phyloP scores from a whole-genome alignment of 2,797 vertebrate species.

The Ctenopoma kingsleyae region DNA sequence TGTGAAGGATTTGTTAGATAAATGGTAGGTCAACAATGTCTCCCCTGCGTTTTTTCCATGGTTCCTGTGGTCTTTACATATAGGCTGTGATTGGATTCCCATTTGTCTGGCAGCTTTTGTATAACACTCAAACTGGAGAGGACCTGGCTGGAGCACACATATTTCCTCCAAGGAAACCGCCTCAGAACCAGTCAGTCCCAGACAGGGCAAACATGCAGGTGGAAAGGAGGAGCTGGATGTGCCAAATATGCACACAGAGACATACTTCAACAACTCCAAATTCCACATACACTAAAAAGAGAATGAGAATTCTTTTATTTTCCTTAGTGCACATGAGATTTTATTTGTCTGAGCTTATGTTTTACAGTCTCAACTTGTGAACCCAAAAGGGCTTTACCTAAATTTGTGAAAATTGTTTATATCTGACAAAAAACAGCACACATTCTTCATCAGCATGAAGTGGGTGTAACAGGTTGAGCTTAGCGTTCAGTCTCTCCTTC shows the following conservation, averaged over 20 bases:
- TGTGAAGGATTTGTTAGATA: slow-evolving; percentile 37
- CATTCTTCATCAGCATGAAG: slow-evolving; percentile 53
- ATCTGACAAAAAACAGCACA: slow-evolving; percentile 46
- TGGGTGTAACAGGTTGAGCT: slow-evolving; percentile 31
- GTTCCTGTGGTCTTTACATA: slow-evolving; percentile 26
- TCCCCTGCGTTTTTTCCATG: slow-evolving; percentile 15
- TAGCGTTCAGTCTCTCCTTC: slow-evolving; percentile 24
- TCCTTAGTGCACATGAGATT: slow-evolving; percentile 48
- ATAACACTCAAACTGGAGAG: slow-evolving; percentile 58
- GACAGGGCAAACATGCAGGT: slow-evolving; percentile 61
- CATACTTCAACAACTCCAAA: slow-evolving; percentile 25
- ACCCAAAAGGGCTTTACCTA: slow-evolving; percentile 25
- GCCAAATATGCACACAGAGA: slow-evolving; percentile 48
- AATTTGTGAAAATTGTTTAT: slow-evolving; percentile 32
- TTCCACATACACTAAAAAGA: slow-evolving; percentile 17
- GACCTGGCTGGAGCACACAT: slow-evolving; percentile 65
- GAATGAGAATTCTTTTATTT: slow-evolving; percentile 36
- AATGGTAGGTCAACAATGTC: slow-evolving; percentile 39
- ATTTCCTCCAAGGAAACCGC: slow-evolving; percentile 71
- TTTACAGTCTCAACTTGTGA: slow-evolving; percentile 22
- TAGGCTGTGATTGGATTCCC: slow-evolving; percentile 69
- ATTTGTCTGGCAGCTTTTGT: slow-evolving; percentile 72
- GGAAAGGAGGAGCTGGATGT: slow-evolving; percentile 52
- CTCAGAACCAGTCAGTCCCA: slow-evolving; percentile 39
- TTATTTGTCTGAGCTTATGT: slow-evolving; percentile 29